phyloP scores from a whole-genome alignment of 2,888 invertebrate genomes.

The Mycalesis mineus region DNA sequence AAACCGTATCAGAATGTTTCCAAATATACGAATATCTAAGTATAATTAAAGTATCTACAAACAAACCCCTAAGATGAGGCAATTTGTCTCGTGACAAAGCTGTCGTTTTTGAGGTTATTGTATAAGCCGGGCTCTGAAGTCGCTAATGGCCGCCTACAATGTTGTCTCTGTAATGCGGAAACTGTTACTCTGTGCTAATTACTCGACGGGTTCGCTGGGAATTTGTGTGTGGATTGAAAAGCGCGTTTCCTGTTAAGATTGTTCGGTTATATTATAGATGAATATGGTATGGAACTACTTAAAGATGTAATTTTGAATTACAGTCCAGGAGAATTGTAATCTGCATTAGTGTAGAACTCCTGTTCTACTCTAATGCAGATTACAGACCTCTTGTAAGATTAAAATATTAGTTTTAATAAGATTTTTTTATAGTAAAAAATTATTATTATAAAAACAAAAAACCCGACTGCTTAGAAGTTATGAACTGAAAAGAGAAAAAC shows the following conservation, averaged over 20 bases:
- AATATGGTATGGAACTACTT: no score
- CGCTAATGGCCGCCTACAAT: conserved; percentile 4
- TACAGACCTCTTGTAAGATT: no score
- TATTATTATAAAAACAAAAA: no score
- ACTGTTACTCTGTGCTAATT: conserved; percentile 3
- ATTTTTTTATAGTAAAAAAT: no score
- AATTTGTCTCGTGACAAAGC: conserved; percentile 49
- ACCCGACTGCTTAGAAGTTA: no score
- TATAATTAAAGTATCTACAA: conserved; percentile 2
- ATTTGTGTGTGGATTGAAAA: background rate
- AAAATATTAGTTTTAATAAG: no score
- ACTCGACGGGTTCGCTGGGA: background rate
- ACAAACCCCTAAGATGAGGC: conserved; percentile 49
- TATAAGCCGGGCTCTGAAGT: conserved; percentile 2
- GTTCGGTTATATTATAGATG: no score
- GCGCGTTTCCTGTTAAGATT: background rate
- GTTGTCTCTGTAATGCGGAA: conserved; percentile 2
- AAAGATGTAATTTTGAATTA: no score
- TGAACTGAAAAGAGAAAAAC: no score
- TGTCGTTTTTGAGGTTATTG: conserved; percentile 25
- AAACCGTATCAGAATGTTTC: background rate
- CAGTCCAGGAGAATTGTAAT: no score
- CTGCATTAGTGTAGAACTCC: no score
- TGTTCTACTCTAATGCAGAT: no score
- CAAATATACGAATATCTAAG: background rate